Evolutionary conservation across 2,797 vertebrate species (phyloP).

Genomic region (Euthynnus affinis): DNA sequence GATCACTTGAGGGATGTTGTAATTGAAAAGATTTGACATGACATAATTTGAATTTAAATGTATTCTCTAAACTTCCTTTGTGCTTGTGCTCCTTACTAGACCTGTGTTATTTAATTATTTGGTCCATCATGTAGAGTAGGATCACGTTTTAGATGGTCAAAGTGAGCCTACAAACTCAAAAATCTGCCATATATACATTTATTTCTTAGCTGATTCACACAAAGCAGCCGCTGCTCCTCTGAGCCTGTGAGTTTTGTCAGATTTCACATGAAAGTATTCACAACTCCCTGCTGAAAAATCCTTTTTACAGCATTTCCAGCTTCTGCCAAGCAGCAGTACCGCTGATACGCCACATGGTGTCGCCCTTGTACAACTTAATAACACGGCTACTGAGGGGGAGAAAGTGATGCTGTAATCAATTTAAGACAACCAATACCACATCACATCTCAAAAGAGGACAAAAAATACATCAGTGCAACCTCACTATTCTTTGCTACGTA

Average conservation of each 20-base stretch:
- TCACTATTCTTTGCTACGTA: constrained; percentile 28
- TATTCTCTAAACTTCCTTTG: neutral
- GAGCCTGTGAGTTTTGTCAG: neutral
- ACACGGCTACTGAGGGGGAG: no score
- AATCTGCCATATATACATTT: neutral
- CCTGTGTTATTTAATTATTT: neutral
- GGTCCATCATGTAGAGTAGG: no score
- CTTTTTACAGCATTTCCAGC: neutral
- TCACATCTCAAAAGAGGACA: constrained; percentile 23
- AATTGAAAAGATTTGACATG: neutral
- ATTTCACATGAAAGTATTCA: neutral
- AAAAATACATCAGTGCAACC: constrained; percentile 5
- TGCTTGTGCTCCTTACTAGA: neutral
- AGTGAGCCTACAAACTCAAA: no score
- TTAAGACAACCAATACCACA: constrained; percentile 12
- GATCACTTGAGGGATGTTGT: constrained; percentile 13
- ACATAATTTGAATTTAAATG: neutral
- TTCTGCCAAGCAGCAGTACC: constrained; percentile 12
- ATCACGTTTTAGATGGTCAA: no score
- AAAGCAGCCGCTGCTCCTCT: neutral
- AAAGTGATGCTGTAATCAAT: constrained; percentile 29
- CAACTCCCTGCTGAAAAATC: neutral
- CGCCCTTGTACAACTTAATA: constrained; percentile 58
- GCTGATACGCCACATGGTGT: constrained; percentile 59
- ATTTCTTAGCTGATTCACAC: neutral